Evolutionary conservation across 2,888 invertebrate species (phyloP).

Genomic region (Lasioglossum oenotherae): DNA sequence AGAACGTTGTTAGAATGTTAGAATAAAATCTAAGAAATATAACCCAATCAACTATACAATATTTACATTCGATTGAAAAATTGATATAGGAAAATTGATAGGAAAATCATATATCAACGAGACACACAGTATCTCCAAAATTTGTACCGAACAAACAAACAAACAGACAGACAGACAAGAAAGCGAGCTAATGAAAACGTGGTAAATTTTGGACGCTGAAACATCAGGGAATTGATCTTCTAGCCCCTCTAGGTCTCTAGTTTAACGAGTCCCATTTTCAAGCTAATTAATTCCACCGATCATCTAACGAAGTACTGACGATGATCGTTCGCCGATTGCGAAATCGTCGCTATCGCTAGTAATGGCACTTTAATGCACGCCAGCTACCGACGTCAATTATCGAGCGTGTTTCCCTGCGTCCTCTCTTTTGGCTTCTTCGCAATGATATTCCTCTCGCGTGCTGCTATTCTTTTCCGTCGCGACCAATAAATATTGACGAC

Average conservation of each 20-base stretch:
- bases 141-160: too few relatives aligned
- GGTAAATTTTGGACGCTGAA: neutral
- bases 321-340: neutral
- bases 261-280: neutral
- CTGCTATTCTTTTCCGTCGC: neutral
- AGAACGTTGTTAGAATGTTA: too few relatives aligned
- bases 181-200: too few relatives aligned
- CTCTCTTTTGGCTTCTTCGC: too few relatives aligned
- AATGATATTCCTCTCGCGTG: neutral
- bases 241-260: too few relatives aligned
- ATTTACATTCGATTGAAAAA: neutral
- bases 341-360: neutral
- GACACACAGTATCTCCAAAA: too few relatives aligned
- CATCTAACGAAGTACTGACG: neutral
- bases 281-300: neutral
- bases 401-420: neutral
- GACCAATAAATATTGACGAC: neutral
- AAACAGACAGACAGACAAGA: too few relatives aligned
- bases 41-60: too few relatives aligned
- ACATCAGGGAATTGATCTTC: neutral
- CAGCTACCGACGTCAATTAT: neutral
- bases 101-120: too few relatives aligned
- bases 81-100: neutral
- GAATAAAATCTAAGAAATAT: too few relatives aligned
- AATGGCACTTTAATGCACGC: constrained; percentile 7